Base-by-base conservation (phyloP, 2,797 vertebrate genomes). In the Prunella strophiata region DNA sequence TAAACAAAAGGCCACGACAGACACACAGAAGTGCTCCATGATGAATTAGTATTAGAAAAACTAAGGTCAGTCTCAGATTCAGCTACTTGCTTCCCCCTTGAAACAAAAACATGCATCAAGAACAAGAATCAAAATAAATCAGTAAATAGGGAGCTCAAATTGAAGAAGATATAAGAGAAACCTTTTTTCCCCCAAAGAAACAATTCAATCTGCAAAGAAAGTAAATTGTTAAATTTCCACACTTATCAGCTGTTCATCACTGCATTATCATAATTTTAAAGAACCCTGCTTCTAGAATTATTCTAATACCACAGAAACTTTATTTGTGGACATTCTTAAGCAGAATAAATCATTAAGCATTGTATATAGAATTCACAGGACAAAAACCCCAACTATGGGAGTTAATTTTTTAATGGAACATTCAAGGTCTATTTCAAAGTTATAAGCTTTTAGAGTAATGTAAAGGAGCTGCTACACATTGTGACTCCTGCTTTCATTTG, bases 361-460 rank as follows among this genome's bases (percentile, higher is more conserved):
- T 75, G 4, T n/a, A 54, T 25, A 22, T 67, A 66, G 76, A 82
- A 85, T 78, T 32, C 32, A 45, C 20, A 45, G 16, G 47, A 57
- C 29, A 40, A 30, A 73, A 88, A 71, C 11, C 57, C 34, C 34
- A 36, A 30, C 16, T 58, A 45, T 85, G 59, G 45, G 30, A 83
- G 32, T 88, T 75, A 50, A 26, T 81, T 93, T 89, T 95, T 90
- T 68, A 79, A 76, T 84, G 50, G 51, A 80, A 77, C 12, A 47
- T 84, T 78, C 65, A 59, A 73, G 21, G 6, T 42, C 48, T 85
- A 14, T 30, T 82, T 36, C 36, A n/a, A 91, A 83, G 34, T 88
- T 62, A 78, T 5, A 27, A 81, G 73, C 89, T 92, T 92, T 94
- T 72, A 82, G 43, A 38, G 27, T 77, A 75, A 78, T 63, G 51